Evolutionary conservation across 53 echinoderm and acorn worm genomes (phyloP).

Genomic region (Zoroaster sp.): DNA sequence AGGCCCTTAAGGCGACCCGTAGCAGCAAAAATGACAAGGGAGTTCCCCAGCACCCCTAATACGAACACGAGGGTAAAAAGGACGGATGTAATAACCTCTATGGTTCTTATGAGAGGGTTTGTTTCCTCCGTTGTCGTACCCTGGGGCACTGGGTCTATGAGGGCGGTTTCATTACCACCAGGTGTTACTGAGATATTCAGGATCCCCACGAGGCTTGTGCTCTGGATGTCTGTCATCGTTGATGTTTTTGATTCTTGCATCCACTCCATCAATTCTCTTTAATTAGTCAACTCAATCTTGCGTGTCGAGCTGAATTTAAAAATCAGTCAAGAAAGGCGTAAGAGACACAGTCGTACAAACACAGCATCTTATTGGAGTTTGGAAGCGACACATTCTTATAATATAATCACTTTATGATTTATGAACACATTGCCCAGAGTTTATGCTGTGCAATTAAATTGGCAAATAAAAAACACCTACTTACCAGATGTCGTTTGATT

Average conservation of each 20-base stretch:
- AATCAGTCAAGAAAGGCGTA: no score
- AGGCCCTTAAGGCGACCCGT: constrained; percentile 70
- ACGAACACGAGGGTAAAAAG: constrained; percentile 59
- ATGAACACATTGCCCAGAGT: no score
- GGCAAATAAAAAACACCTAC: no score
- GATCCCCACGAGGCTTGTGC: neutral
- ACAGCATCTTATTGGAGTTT: no score
- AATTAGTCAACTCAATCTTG: neutral
- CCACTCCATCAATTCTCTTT: no score
- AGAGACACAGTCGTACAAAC: no score
- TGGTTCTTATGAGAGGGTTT: neutral
- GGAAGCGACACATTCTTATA: no score
- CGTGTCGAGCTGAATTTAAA: neutral
- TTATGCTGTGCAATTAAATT: no score
- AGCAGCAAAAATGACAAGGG: constrained; percentile 79
- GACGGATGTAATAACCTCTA: constrained; percentile 12
- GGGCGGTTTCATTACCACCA: neutral
- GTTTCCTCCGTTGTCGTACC: neutral
- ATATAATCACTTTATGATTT: neutral
- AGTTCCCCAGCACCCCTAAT: constrained; percentile 82
- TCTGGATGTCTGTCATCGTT: neutral
- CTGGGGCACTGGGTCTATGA: neutral
- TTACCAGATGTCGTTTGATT: no score
- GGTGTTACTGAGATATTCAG: neutral
- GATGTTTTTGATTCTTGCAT: neutral